A percentile compares a stretch with the other conserved stretches of the same genome.
These are phyloP conservation scores for Pogonognathellus flavescens DNA, from an alignment of 1,140 invertebrate genomes.

Conservation along the genomic window DNA sequence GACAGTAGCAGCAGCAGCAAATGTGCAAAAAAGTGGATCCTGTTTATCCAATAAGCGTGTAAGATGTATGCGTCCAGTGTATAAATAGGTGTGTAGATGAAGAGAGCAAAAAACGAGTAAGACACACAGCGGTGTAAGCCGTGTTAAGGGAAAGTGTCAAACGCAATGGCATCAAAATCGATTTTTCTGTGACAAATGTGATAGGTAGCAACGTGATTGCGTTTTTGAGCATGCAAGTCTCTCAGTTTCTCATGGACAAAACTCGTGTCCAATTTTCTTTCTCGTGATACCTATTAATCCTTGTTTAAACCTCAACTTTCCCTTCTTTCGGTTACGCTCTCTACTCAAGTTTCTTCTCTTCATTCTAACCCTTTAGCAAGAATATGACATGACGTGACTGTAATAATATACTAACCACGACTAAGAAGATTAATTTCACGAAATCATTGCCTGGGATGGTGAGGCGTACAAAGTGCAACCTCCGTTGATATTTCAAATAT, in stretches of 20 bases:
- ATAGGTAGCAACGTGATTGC: constrained; percentile 59
- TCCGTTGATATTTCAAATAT: too few relatives aligned
- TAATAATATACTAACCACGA: constrained; percentile 24
- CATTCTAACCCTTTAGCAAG: constrained; percentile 33
- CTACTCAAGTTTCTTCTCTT: constrained; percentile 18
- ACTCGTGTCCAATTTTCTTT: constrained; percentile 45
- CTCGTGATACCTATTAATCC: constrained; percentile 62
- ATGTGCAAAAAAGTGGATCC: not conserved
- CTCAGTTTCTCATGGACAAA: constrained; percentile 34
- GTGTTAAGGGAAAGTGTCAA: constrained; percentile 23
- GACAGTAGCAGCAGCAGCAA: too few relatives aligned
- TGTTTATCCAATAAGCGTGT: too few relatives aligned
- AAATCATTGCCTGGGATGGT: constrained; percentile 3
- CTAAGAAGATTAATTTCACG: not conserved
- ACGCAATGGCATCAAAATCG: constrained; percentile 54
- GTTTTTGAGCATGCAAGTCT: constrained; percentile 53
- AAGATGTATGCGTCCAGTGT: not conserved
- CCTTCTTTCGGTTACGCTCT: constrained; percentile 9
- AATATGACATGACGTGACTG: constrained; percentile 39
- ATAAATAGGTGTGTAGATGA: not conserved
- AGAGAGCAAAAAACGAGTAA: not conserved
- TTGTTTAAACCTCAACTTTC: constrained; percentile 55
- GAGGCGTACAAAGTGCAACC: not conserved
- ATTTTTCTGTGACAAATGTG: constrained; percentile 55
- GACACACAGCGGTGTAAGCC: not conserved